Conservation (phyloP, 2,888 invertebrate species). For the Crepidodera aurea region DNA sequence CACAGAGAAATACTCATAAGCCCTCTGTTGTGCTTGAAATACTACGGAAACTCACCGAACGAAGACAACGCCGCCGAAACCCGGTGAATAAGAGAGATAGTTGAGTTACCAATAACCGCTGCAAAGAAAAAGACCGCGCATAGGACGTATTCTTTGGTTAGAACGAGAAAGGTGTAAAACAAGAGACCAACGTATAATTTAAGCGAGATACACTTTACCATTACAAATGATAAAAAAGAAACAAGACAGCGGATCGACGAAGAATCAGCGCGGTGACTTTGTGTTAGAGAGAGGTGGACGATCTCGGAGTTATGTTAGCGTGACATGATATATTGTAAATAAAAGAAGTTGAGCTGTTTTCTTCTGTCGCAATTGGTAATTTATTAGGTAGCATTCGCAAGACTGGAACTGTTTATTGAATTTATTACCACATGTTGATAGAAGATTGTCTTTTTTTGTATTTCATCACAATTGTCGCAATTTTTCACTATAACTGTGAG, state of each 20-base stretch:
- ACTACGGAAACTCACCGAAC: constrained; percentile 33
- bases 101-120: constrained; percentile 38
- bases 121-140: constrained; percentile 28
- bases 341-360: constrained; percentile 35
- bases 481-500: too few relatives aligned
- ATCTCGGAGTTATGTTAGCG: constrained; percentile 39
- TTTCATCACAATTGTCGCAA: not conserved
- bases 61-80: constrained; percentile 21
- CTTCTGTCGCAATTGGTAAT: constrained; percentile 34
- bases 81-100: constrained; percentile 28
- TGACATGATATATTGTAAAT: constrained; percentile 49
- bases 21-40: constrained; percentile 34
- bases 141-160: constrained; percentile 1
- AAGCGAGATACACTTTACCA: constrained; percentile 48
- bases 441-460: not conserved
- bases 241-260: constrained; percentile 38
- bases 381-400: constrained; percentile 25
- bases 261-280: constrained; percentile 16
- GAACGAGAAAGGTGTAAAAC: constrained; percentile 38
- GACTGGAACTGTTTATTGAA: constrained; percentile 3
- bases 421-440: constrained; percentile 7
- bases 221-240: constrained; percentile 51
- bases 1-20: constrained; percentile 38
- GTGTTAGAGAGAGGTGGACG: constrained; percentile 31
- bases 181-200: constrained; percentile 51